phyloP scores from a whole-genome alignment of 2,888 invertebrate species.

The Microctonus hyperodae region DNA sequence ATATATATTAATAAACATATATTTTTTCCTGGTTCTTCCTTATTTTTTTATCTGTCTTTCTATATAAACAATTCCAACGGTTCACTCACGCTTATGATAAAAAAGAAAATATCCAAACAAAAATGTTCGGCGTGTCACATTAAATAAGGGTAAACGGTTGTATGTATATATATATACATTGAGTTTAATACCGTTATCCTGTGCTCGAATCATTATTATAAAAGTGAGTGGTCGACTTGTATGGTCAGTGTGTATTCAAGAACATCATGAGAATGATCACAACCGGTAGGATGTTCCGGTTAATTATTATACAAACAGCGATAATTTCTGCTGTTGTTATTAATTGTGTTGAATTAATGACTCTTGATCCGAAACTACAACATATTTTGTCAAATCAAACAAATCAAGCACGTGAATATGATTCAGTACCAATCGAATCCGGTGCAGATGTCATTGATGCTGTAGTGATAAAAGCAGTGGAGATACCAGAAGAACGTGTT shows the following conservation, averaged over 20 bases:
- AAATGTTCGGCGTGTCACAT: constrained; percentile 7
- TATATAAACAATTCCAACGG: constrained; percentile 7
- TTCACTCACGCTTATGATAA: background rate
- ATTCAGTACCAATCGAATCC: constrained; percentile 40
- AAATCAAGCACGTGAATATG: constrained; percentile 12
- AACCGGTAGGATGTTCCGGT: background rate
- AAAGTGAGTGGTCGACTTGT: constrained; percentile 6
- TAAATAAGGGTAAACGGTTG: constrained; percentile 16
- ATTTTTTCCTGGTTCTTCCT: background rate
- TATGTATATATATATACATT: background rate
- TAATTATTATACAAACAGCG: constrained; percentile 1
- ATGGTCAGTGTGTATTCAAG: constrained; percentile 23
- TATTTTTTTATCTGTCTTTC: background rate
- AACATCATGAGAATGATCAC: background rate
- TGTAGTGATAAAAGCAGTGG: constrained; percentile 44
- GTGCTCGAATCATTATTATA: constrained; percentile 18
- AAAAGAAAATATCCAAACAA: background rate
- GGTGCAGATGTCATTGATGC: constrained; percentile 42
- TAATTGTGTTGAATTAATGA: constrained; percentile 7
- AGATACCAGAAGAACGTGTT: constrained; percentile 61
- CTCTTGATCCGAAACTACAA: background rate
- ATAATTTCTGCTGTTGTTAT: background rate
- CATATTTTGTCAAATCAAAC: background rate
- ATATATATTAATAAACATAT: too few species aligned
- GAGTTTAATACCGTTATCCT: constrained; percentile 7